Percentiles rank a stretch among this genome's conserved stretches.
phyloP scores from a whole-genome alignment of 2,113 vertebrate genomes.

The Picathartes gymnocephalus region DNA sequence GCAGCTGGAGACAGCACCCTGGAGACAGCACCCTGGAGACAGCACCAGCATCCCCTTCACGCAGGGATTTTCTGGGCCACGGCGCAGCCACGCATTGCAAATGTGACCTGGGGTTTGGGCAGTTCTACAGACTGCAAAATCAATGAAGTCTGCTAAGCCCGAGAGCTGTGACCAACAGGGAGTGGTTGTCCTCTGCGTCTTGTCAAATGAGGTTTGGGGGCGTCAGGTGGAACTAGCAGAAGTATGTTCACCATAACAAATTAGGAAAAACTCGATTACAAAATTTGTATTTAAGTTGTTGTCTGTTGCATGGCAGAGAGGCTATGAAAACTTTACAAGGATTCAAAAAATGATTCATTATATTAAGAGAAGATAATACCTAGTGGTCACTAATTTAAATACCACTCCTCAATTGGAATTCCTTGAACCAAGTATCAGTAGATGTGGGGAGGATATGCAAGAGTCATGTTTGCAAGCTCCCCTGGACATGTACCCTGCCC shows the following conservation, averaged over 20 bases:
- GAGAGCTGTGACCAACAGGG: background rate
- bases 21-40: too few species aligned
- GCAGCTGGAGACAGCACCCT: background rate
- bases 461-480: background rate
- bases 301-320: background rate
- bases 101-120: background rate
- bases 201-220: background rate
- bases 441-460: background rate
- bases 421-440: background rate
- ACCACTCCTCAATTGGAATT: background rate
- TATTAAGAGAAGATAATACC: background rate
- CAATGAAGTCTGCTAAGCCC: background rate
- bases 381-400: background rate
- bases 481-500: background rate
- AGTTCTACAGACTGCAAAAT: background rate
- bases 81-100: accelerated
- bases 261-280: background rate
- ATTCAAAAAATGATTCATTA: background rate
- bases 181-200: background rate
- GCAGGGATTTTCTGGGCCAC: accelerated
- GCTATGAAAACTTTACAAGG: background rate
- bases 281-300: background rate
- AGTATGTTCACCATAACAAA: background rate
- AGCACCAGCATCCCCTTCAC: background rate
- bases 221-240: background rate